phyloP scores from a whole-genome alignment of 2,113 vertebrate species.

The Callopanchax toddi region DNA sequence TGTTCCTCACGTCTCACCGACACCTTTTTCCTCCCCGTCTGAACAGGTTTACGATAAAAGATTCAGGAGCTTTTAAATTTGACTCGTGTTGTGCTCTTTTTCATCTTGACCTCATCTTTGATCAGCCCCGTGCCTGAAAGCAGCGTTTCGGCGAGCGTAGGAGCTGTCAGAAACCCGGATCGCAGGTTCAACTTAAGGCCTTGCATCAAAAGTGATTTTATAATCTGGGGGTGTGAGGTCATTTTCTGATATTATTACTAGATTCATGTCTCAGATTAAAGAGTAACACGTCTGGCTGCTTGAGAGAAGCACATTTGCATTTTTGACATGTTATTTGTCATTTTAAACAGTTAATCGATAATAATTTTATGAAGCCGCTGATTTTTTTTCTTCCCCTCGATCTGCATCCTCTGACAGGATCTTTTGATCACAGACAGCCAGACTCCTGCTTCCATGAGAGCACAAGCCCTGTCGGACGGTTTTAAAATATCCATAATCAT shows the following conservation, averaged over 20 bases:
- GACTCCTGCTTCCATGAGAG: slow-evolving; percentile 36
- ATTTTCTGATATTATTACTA: slow-evolving; percentile 7
- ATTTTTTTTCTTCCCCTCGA: no score
- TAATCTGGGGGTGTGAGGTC: slow-evolving; percentile 12
- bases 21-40: slow-evolving; percentile 30
- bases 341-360: no score
- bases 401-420: slow-evolving; percentile 4
- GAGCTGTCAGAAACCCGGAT: slow-evolving; percentile 34
- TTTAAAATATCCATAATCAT: slow-evolving; percentile 76
- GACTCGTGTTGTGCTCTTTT: slow-evolving; percentile 35
- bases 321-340: no score
- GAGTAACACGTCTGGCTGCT: no score
- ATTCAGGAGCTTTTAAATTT: slow-evolving; percentile 48
- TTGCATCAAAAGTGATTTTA: slow-evolving; percentile 22
- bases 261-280: neutral
- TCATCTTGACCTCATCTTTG: slow-evolving; percentile 59
- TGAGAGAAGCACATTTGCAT: no score
- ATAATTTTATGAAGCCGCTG: no score
- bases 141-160: neutral
- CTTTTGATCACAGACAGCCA: slow-evolving; percentile 17
- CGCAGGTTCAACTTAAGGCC: slow-evolving; percentile 27
- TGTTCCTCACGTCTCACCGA: slow-evolving; percentile 14
- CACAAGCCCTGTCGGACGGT: slow-evolving; percentile 42
- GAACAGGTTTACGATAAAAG: slow-evolving; percentile 33
- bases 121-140: slow-evolving; percentile 28